Base-by-base conservation (phyloP, 2,888 invertebrate genomes). In the Cryptus armator region DNA sequence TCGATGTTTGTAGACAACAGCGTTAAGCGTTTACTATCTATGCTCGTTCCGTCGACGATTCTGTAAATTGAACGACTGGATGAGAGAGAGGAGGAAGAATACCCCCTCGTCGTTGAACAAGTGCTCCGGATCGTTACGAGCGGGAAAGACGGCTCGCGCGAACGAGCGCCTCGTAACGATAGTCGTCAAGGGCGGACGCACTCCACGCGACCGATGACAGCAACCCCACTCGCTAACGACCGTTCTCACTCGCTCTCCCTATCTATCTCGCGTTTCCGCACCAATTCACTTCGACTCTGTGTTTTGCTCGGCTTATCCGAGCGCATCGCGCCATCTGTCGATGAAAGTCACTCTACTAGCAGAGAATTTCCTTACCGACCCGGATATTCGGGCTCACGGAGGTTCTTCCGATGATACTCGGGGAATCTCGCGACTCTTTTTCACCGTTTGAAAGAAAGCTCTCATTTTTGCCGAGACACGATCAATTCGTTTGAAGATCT, bases 121-220 rank as follows among this genome's bases (percentile, higher is more conserved):
- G 78, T 37, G 37, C 37, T 37, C 29, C 32, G 16, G 71, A 74
- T 70, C 75, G 71, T 83, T 70, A 72, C 76, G 79, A 81, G 68
- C 51, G 53, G 62, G 76, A 75, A 81, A 81, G 67, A 53, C 59
- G 72, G 75, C 62, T 81, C 83, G 51, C 67, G 64, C 62, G 78
- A 82, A 81, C 70, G 79, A 87, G 71, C 37, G 37, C 82, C 84
- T 89, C 89, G 88, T 83, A 89, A 87, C 83, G 88, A 87, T 87
- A 88, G 88, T 88, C 89, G 88, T 90, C 89, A 89, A 90, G 90
- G 89, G 86, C 87, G 87, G 87, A 86, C 83, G 86, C 87, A 83
- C 72, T 88, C 84, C 86, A 78, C 80, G 88, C 88, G 88, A 87
- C 86, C 90, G 88, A 90, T 89, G 89, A 90, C 87, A 90, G 88